Conservation (phyloP, 2,888 invertebrate genomes). For the Dexiosoma caninum region DNA sequence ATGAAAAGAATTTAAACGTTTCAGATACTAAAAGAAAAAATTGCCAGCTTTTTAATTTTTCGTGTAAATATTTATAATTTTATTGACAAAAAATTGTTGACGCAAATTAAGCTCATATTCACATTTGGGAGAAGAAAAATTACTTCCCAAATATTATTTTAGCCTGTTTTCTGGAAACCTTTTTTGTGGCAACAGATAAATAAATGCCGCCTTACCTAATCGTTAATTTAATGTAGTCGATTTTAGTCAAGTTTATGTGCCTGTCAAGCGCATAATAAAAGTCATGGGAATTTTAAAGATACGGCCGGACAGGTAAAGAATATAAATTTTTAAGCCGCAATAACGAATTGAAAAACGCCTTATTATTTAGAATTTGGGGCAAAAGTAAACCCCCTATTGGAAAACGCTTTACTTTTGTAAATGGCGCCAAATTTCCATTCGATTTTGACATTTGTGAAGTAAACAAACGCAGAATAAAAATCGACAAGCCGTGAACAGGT, state of each 20-base stretch:
- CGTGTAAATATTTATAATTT: background rate
- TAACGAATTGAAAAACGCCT: background rate
- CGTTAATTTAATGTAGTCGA: conserved; percentile 18
- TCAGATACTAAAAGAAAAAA: background rate
- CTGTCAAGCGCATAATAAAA: background rate
- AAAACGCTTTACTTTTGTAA: no score
- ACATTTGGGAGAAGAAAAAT: no score
- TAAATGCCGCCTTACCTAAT: conserved; percentile 14
- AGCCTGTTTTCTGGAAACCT: background rate
- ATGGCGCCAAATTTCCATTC: no score
- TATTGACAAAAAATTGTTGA: background rate
- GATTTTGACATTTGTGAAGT: no score
- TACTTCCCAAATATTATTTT: no score
- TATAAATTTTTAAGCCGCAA: background rate
- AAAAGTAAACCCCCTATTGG: no score
- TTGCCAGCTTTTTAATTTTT: conserved; percentile 16
- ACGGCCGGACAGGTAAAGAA: background rate
- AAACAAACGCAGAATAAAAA: no score
- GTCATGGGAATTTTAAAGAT: background rate
- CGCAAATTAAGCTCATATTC: no score
- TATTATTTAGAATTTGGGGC: no score
- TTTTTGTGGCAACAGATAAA: background rate
- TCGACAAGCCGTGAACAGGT: no score
- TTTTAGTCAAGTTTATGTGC: conserved; percentile 3
- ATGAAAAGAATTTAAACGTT: background rate